These are phyloP conservation scores for Drosophila takahashii DNA, from an alignment of 1,140 invertebrate species.

Conservation along the genomic window DNA sequence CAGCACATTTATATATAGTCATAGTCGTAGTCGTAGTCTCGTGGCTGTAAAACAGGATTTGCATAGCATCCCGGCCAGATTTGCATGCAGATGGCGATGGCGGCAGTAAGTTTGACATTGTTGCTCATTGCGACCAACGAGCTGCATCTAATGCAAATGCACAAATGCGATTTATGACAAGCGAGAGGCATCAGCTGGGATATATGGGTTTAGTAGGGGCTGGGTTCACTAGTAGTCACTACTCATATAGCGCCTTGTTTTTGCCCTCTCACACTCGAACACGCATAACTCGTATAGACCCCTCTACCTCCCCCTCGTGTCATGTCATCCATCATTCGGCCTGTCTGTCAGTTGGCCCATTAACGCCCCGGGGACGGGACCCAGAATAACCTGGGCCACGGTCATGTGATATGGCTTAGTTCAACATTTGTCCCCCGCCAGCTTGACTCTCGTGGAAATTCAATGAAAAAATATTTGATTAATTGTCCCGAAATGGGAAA, in stretches of 20 bases:
- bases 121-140: constrained; percentile 73
- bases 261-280: constrained; percentile 23
- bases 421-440: constrained; percentile 52
- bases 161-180: constrained; percentile 80
- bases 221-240: not conserved
- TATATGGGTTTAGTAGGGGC: not conserved
- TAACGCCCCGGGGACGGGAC: constrained; percentile 53
- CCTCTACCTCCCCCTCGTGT: not conserved
- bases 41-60: constrained; percentile 68
- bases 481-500: constrained; percentile 71
- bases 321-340: constrained; percentile 42
- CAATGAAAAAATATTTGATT: constrained; percentile 78
- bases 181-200: constrained; percentile 28
- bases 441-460: constrained; percentile 32
- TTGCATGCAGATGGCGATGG: constrained; percentile 56
- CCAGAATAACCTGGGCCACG: constrained; percentile 21
- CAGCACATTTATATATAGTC: constrained; percentile 22
- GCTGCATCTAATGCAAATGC: constrained; percentile 77
- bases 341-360: constrained; percentile 74
- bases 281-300: constrained; percentile 30
- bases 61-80: constrained; percentile 64
- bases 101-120: constrained; percentile 67
- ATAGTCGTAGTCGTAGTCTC: constrained; percentile 11
- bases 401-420: constrained; percentile 54
- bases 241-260: constrained; percentile 40